Evolutionary conservation across 2,797 vertebrate genomes (phyloP), one percentile per base, ranked within the genome.

Genomic region (Vespertilio murinus): DNA sequence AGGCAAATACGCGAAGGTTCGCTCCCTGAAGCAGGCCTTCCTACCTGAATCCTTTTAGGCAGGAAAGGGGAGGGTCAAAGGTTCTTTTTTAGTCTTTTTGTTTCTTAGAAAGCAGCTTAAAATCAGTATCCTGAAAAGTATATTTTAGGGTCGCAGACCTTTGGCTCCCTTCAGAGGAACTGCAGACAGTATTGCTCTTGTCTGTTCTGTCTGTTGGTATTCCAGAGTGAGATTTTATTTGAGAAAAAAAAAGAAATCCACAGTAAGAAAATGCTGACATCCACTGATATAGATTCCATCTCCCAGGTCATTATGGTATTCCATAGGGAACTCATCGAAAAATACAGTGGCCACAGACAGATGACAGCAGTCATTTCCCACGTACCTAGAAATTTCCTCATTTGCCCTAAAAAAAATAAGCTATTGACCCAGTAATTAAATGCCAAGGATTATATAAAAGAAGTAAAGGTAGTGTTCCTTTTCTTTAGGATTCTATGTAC

Each of bases 221-320:
- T 84, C 28, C 73, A 65, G 28, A 82, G 7, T 86, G 69, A 71
- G n/a, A 70, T 90, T 78, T 80, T 65, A 33, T 78, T 88, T 90
- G 42, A 30, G 30, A 5, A 33, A 74, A 33, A 74, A 33, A 84
- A 52, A 28, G 59, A 85, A 82, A 69, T 59, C 20, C 69, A 28
- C 11, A 69, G 6, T 23, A 30, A 69, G 30, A 78, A 90, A 93
- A 33, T 12, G n/a, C 52, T 40, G 22, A 78, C 79, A 61, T 54
- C 23, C 45, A 90, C 12, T 10, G 30, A 28, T 61, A 70, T 23
- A 52, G 17, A 42, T 77, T 9, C 5, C 25, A 30, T 18, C 56
- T 49, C 33, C 17, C 49, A 49, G 49, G 83, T 59, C 14, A 81
- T 81, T 42, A 35, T 13, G 23, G 56, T 47, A 28, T 52, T 88